Evolutionary conservation across 2,797 vertebrate species (phyloP).

Genomic region (Paratrypauchen microcephalus): DNA sequence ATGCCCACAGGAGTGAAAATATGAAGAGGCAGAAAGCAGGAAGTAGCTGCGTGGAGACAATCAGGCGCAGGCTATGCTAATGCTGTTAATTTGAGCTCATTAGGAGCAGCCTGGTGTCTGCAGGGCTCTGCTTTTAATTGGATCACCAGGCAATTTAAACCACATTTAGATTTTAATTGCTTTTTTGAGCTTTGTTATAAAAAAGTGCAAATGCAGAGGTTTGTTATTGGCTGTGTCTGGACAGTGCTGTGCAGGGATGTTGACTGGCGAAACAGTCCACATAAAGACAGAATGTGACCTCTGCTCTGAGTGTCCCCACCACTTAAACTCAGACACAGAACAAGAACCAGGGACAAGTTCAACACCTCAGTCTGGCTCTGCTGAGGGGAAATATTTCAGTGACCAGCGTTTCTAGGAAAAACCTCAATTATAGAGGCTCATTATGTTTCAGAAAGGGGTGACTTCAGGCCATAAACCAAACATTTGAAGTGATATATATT

Average conservation of each 20-base stretch:
- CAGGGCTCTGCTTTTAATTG: conserved; percentile 74
- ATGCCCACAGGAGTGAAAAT: conserved; percentile 63
- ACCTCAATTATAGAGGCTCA: background rate
- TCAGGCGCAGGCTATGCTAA: conserved; percentile 52
- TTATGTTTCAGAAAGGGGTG: background rate
- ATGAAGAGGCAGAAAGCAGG: conserved; percentile 44
- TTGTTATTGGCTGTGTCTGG: conserved; percentile 36
- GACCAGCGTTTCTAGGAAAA: background rate
- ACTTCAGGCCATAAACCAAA: background rate
- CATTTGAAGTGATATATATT: too few relatives aligned
- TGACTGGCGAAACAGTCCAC: conserved; percentile 51
- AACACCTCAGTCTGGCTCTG: conserved; percentile 25
- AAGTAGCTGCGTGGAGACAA: conserved; percentile 41
- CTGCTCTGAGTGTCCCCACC: conserved; percentile 43
- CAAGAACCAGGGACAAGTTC: conserved; percentile 41
- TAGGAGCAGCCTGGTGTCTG: conserved; percentile 68
- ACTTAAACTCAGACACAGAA: conserved; percentile 48
- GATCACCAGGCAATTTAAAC: conserved; percentile 69
- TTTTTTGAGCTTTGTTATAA: conserved; percentile 59
- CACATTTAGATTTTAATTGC: conserved; percentile 55
- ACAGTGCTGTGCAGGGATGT: conserved; percentile 22
- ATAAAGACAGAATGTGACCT: conserved; percentile 44
- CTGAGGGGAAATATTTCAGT: conserved; percentile 23
- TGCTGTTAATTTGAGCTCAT: conserved; percentile 70
- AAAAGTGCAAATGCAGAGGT: conserved; percentile 48